Evolutionary conservation across 2,888 invertebrate species (phyloP).

Genomic region (Formica aserva): DNA sequence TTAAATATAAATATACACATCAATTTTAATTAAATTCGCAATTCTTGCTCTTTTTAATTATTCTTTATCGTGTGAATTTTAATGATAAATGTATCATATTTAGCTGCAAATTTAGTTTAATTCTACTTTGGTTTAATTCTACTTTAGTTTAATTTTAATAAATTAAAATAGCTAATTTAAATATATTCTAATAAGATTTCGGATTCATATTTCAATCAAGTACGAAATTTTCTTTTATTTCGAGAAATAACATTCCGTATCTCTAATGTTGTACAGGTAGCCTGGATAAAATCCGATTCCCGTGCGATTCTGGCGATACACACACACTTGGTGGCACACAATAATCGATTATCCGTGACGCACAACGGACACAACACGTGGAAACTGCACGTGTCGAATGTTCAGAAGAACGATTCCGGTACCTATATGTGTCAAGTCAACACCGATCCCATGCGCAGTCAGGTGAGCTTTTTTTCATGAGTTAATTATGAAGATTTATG

Average conservation of each 20-base stretch:
- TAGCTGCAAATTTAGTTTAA: background rate
- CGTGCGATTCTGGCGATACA: conserved; percentile 96
- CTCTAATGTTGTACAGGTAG: conserved; percentile 89
- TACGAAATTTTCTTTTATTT: background rate
- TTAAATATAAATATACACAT: background rate
- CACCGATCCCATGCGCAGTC: conserved; percentile 95
- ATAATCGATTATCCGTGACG: conserved; percentile 94
- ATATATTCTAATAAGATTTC: background rate
- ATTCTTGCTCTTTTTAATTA: background rate
- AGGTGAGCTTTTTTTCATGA: conserved; percentile 87
- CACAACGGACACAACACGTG: conserved; percentile 97
- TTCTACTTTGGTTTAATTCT: background rate
- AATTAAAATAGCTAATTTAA: background rate
- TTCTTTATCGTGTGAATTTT: background rate
- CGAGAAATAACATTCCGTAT: conserved; percentile 12
- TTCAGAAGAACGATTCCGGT: conserved; percentile 96
- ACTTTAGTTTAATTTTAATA: background rate
- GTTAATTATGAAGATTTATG: background rate
- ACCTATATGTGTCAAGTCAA: conserved; percentile 98
- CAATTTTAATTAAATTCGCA: background rate
- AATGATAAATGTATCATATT: background rate
- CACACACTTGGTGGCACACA: conserved; percentile 95
- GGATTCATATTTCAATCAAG: background rate
- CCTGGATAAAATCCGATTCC: conserved; percentile 96
- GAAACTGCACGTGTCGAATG: conserved; percentile 96